Evolutionary conservation across 1,140 invertebrate species (phyloP), one percentile per base, ranked within the genome.

Genomic region (Drosophila funebris): DNA sequence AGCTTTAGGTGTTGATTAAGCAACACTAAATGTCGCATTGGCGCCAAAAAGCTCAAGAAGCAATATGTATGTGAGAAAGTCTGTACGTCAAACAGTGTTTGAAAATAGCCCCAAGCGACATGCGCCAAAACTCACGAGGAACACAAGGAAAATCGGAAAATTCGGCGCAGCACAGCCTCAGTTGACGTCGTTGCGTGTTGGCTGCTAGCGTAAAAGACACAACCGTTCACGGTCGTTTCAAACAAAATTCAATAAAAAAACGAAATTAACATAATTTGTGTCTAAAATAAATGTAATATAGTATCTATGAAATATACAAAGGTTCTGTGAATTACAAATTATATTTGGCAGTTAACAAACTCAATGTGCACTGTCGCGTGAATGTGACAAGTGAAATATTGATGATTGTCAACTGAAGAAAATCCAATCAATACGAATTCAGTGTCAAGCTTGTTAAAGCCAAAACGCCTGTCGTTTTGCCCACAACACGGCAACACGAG

Each of bases 171-270:
- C 80, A 74, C 63, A 36, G 71, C 43, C 64, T 66, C 74, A 82
- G 79, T 83, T 67, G 79, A 75, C 70, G 79, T 83, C 75, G 80
- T 84, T 83, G 80, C 80, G 80, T 83, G 79, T 82, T 78, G 73
- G 72, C 76, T 73, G 58, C 67, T 36, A 56, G 60, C 53, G 31
- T 66, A 72, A 67, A 52, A 79, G 61, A 58, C 52, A 72, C 50
- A 66, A 72, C 27, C 57, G n/a, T 48, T 48, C 57, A 62, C 56
- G 44, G 18, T 13, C 44, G 52, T 43, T 62, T 33, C 58, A 6
- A 13, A 33, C 29, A 37, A 37, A 31, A 43, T 20, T 50, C 63
- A 78, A 68, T 68, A 39, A 62, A 33, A 46, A 66, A 73, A 66
- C 60, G 56, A 70, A 48, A 48, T 24, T 24, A 20, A 63, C 43